phyloP scores from a whole-genome alignment of 2,888 invertebrate genomes.

The Sinelater perroti region DNA sequence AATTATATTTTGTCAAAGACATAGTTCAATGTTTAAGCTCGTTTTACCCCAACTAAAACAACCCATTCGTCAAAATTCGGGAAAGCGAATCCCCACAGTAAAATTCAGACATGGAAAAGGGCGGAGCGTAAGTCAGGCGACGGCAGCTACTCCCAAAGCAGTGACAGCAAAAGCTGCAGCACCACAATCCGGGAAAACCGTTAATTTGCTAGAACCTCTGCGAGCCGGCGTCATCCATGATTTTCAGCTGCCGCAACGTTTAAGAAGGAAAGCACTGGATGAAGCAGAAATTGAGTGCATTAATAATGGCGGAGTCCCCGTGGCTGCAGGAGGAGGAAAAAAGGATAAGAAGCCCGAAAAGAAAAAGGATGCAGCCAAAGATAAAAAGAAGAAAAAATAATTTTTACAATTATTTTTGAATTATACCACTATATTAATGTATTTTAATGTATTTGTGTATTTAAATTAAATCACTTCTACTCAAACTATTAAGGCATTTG shows the following conservation, averaged over 20 bases:
- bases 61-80: background rate
- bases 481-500: too few relatives aligned
- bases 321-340: too few relatives aligned
- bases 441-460: too few relatives aligned
- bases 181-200: too few relatives aligned
- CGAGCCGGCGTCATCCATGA: background rate
- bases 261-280: background rate
- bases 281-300: slow-evolving; percentile 17
- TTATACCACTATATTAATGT: too few relatives aligned
- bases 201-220: background rate
- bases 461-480: too few relatives aligned
- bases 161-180: background rate
- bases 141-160: background rate
- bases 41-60: background rate
- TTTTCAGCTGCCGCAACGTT: slow-evolving; percentile 9
- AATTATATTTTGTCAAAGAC: too few relatives aligned
- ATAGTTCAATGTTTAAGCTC: background rate
- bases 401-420: too few relatives aligned
- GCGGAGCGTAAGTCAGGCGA: too few relatives aligned
- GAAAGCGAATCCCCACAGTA: background rate
- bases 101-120: slow-evolving; percentile 8
- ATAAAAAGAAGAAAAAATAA: too few relatives aligned
- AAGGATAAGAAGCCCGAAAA: too few relatives aligned
- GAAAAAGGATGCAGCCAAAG: too few relatives aligned
- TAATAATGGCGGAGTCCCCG: slow-evolving; percentile 25